phyloP scores from a whole-genome alignment of 2,888 invertebrate genomes.

The Geotrupes spiniger region DNA sequence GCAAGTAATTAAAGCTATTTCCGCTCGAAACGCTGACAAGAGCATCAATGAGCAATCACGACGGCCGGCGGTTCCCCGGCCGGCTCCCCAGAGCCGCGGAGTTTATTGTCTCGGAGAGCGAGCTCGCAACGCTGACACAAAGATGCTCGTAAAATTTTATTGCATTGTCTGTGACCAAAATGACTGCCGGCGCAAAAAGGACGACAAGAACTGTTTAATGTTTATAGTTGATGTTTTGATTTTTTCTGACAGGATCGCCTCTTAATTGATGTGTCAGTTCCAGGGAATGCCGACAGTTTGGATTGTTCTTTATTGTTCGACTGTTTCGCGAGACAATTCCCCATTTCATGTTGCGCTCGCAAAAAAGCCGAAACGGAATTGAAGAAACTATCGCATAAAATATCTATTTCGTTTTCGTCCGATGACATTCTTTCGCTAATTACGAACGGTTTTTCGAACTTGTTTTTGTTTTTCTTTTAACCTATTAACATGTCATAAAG shows the following conservation, averaged over 20 bases:
- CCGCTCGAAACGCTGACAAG: conserved; percentile 14
- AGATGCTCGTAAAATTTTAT: conserved; percentile 46
- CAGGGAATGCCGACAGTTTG: conserved; percentile 43
- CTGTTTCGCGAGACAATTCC: conserved; percentile 17
- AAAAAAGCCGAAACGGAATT: too few relatives aligned
- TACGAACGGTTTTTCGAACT: too few relatives aligned
- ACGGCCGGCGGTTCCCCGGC: conserved; percentile 14
- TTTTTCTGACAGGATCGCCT: conserved; percentile 42
- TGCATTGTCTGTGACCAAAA: conserved; percentile 43
- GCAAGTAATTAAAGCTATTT: conserved; percentile 22
- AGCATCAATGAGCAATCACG: conserved; percentile 25
- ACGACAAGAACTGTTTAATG: conserved; percentile 39
- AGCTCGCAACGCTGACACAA: conserved; percentile 28
- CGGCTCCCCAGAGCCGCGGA: conserved; percentile 15
- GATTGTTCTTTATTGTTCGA: conserved; percentile 39
- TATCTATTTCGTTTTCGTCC: too few relatives aligned
- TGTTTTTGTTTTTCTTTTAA: too few relatives aligned
- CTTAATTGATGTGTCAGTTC: conserved; percentile 47
- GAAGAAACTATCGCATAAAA: too few relatives aligned
- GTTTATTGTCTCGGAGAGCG: conserved; percentile 31
- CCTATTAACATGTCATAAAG: too few relatives aligned
- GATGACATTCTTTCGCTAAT: too few relatives aligned
- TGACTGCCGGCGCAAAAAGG: conserved; percentile 38
- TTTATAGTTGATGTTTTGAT: conserved; percentile 45
- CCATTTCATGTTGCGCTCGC: conserved; percentile 1